Percentiles rank a stretch among this genome's conserved stretches.
These are phyloP conservation scores for Pelusios castaneus DNA, from an alignment of 2,113 vertebrate species.

Conservation along the genomic window DNA sequence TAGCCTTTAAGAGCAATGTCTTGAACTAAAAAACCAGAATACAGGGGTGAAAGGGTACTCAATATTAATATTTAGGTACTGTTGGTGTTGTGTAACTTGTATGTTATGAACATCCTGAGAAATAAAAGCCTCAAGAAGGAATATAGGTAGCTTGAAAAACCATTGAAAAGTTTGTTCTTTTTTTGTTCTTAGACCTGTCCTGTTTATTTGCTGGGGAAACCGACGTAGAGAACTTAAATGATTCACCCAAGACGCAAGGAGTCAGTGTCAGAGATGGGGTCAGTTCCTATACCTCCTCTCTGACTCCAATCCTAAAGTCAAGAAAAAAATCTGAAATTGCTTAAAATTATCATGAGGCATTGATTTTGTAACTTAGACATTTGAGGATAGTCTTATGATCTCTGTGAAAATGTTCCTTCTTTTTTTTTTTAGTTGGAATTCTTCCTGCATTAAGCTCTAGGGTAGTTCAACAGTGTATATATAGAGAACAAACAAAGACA, in stretches of 20 bases:
- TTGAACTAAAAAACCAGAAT: not conserved
- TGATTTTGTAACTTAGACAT: conserved; percentile 9
- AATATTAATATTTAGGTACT: not conserved
- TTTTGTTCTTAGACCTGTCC: not conserved
- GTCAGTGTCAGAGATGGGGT: not conserved
- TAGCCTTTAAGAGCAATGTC: not conserved
- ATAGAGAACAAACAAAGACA: not conserved
- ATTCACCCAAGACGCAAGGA: not conserved
- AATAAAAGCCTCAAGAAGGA: not conserved
- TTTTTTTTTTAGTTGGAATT: not conserved
- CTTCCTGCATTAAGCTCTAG: not conserved
- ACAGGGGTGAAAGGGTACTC: not conserved
- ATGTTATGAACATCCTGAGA: not conserved
- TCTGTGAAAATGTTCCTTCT: not conserved
- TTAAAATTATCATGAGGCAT: not conserved
- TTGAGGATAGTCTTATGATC: not conserved
- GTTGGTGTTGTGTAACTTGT: not conserved
- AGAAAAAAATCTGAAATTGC: not conserved
- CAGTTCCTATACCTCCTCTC: not conserved
- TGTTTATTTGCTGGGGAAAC: not conserved
- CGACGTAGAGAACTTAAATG: not conserved
- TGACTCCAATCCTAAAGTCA: not conserved
- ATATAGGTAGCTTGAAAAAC: fast-evolving
- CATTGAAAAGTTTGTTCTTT: not conserved
- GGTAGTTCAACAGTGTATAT: not conserved